phyloP scores from a whole-genome alignment of 2,113 vertebrate species.

The Craseonycteris thonglongyai region DNA sequence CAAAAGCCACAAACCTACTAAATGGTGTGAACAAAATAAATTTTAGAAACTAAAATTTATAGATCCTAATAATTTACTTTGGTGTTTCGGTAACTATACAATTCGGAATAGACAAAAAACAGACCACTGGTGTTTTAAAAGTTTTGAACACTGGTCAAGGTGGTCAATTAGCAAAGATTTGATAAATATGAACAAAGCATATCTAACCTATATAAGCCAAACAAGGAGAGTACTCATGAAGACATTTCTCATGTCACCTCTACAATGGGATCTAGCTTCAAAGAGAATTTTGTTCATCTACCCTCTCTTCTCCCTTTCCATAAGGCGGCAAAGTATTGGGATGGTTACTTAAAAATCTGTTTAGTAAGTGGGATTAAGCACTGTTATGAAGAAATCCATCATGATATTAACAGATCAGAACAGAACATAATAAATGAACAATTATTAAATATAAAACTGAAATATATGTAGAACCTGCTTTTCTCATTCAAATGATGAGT shows the following conservation, averaged over 20 bases:
- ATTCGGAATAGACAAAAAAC: conserved; percentile 38
- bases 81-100: conserved; percentile 27
- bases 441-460: conserved; percentile 31
- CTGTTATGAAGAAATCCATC: background rate
- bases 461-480: conserved; percentile 44
- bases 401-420: conserved; percentile 35
- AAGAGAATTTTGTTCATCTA: conserved; percentile 28
- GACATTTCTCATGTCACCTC: conserved; percentile 19
- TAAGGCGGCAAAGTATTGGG: conserved; percentile 11
- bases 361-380: conserved; percentile 34
- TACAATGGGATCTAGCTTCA: background rate
- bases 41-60: conserved; percentile 23
- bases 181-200: conserved; percentile 13
- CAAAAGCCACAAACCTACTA: conserved; percentile 35
- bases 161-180: background rate
- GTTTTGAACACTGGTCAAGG: background rate
- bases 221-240: background rate
- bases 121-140: background rate
- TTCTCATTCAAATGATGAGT: conserved; percentile 51
- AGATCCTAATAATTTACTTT: conserved; percentile 38
- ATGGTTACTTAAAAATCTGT: conserved; percentile 24
- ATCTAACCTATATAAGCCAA: background rate
- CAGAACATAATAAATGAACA: conserved; percentile 17
- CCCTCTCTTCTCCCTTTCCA: conserved; percentile 15
- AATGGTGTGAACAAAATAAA: background rate